Evolutionary conservation across 2,888 invertebrate species (phyloP), one percentile per base, ranked within the genome.

Genomic region (Galerucella pusilla): DNA sequence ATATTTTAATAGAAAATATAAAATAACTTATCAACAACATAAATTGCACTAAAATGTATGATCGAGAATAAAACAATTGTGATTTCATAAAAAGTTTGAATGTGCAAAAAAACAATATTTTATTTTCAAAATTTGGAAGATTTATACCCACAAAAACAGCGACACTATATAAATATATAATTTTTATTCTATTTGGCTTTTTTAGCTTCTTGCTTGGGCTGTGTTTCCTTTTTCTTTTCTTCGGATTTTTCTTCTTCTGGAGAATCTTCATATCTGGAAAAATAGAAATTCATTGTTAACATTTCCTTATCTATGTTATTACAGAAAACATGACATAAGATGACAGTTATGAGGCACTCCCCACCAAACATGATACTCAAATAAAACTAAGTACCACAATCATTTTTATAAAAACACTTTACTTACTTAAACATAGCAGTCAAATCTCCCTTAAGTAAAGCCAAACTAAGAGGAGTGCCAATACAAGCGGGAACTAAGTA

Each of bases 401-500:
- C 0, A 52, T 52, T 2, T 14, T 7, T 6, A 57, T 1, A 16
- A 9, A 9, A 16, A 59, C 45, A 25, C 45, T 45, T 69, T 79
- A 93, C 94, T 93, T 88, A 98, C 96, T 93, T 94, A 89, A 98
- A 96, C 82, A 98, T 89, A 6, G 94, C 93, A 82, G 94, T 94
- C 73, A 98, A 88, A 85, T 99, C 99, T 35, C 99, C 99, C 84
- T 94, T 93, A 52, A 97, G 87, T 57, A 97, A 88, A 11, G 99
- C 98, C 14, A 98, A 89, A n/a, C 93, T 85, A 45, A 98, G 88
- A 16, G 99, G 99, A 57, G 96, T 94, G 78, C 94, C 96, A 81
- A 98, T 90, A 88, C 99, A 99, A 14, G 97, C 96, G 7, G 99
- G 99, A 77, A 99, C 99, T 79, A 99, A 90, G 88, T 99, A 99